Percentiles rank a stretch among this genome's conserved stretches.
Conservation (phyloP, 2,888 invertebrate genomes). For the Sinopyrophorus schimmeli region DNA sequence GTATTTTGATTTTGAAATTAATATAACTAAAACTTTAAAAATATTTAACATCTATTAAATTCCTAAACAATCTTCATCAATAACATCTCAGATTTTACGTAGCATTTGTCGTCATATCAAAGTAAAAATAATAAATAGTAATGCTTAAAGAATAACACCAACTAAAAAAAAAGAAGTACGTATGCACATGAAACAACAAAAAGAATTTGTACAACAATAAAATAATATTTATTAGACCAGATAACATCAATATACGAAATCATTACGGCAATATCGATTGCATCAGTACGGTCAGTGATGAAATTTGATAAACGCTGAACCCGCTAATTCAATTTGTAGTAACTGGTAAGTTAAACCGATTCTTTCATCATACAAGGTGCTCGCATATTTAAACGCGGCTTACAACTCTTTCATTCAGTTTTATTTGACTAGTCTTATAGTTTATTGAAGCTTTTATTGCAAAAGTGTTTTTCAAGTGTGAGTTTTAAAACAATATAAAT, state of each 20-base stretch:
- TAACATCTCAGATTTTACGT: too few species aligned
- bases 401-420: constrained; percentile 5
- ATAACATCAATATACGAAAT: neutral
- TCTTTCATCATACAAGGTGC: constrained; percentile 24
- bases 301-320: constrained; percentile 1
- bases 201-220: too few species aligned
- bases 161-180: too few species aligned
- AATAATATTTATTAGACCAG: too few species aligned
- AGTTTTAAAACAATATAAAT: neutral
- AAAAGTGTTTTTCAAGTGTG: neutral
- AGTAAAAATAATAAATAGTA: too few species aligned
- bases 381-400: constrained; percentile 16
- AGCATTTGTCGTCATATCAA: too few species aligned
- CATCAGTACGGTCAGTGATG: constrained; percentile 3
- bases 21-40: too few species aligned
- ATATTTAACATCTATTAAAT: too few species aligned
- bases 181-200: too few species aligned
- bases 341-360: constrained; percentile 6
- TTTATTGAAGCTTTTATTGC: neutral
- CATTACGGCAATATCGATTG: constrained; percentile 5
- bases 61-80: too few species aligned
- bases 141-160: too few species aligned
- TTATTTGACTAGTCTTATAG: neutral
- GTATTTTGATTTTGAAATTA: too few species aligned
- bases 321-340: constrained; percentile 18